phyloP scores from a whole-genome alignment of 2,113 vertebrate genomes.

The Dromas ardeola region DNA sequence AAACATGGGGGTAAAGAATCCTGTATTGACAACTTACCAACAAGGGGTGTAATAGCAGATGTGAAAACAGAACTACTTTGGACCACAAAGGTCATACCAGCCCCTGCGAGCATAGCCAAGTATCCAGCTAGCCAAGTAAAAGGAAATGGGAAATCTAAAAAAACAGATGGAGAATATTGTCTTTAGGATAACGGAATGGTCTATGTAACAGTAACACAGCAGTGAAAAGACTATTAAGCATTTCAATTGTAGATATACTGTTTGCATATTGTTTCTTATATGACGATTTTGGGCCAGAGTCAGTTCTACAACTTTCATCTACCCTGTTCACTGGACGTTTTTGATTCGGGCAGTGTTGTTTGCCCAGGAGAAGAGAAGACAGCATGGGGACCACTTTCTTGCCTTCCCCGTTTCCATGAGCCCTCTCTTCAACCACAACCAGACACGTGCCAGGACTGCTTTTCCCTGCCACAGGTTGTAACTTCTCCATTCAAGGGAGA shows the following conservation, averaged over 20 bases:
- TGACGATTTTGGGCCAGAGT: background rate
- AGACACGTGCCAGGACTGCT: background rate
- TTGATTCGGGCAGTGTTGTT: background rate
- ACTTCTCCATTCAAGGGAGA: background rate
- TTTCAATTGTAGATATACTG: background rate
- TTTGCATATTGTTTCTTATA: background rate
- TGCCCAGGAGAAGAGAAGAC: background rate
- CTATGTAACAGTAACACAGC: background rate
- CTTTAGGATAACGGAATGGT: background rate
- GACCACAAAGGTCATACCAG: constrained; percentile 95
- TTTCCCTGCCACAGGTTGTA: background rate
- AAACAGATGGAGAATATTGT: background rate
- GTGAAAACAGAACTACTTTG: constrained; percentile 99
- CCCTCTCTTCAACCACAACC: background rate
- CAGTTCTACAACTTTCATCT: background rate
- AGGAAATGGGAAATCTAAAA: constrained; percentile 92
- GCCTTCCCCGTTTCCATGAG: background rate
- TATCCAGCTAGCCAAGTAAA: constrained; percentile 94
- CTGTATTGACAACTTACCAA: constrained; percentile 80
- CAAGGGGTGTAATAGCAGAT: constrained; percentile 93
- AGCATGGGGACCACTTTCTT: background rate
- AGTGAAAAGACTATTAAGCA: background rate
- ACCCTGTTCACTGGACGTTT: background rate
- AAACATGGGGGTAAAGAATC: background rate
- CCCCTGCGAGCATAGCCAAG: constrained; percentile 91